Evolutionary conservation across 2,797 vertebrate species (phyloP).

Genomic region (Rhincodon typus): DNA sequence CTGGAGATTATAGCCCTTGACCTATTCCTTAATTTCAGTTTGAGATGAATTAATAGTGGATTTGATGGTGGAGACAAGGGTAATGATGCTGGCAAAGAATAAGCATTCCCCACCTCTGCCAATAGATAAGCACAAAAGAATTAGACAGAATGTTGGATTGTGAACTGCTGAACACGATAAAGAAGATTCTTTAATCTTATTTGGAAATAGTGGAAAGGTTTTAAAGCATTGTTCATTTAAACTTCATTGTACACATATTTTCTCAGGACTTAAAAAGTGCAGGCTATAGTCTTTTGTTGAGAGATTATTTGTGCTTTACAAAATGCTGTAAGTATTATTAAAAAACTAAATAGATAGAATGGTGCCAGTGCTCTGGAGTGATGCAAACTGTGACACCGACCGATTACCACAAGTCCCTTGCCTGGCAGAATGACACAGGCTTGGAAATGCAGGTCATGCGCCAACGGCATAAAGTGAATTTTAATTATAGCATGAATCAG

Average conservation of each 20-base stretch:
- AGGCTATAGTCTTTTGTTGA: neutral
- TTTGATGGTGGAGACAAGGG: conserved; percentile 43
- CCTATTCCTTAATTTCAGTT: too few species aligned
- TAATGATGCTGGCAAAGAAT: conserved; percentile 41
- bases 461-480: too few species aligned
- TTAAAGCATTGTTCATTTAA: neutral
- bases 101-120: conserved; percentile 37
- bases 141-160: neutral
- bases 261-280: neutral
- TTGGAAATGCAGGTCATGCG: too few species aligned
- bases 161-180: neutral
- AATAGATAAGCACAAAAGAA: neutral
- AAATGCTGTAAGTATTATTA: neutral
- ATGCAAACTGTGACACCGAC: too few species aligned
- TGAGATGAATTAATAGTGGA: conserved; percentile 43
- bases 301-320: neutral
- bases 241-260: neutral
- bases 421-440: too few species aligned
- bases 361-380: too few species aligned
- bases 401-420: too few species aligned
- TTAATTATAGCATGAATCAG: too few species aligned
- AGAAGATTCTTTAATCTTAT: neutral
- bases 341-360: neutral
- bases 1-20: too few species aligned
- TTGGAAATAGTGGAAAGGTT: neutral